These are phyloP conservation scores for Eumeta japonica DNA, from an alignment of 1,140 invertebrate species.

Conservation along the genomic window DNA sequence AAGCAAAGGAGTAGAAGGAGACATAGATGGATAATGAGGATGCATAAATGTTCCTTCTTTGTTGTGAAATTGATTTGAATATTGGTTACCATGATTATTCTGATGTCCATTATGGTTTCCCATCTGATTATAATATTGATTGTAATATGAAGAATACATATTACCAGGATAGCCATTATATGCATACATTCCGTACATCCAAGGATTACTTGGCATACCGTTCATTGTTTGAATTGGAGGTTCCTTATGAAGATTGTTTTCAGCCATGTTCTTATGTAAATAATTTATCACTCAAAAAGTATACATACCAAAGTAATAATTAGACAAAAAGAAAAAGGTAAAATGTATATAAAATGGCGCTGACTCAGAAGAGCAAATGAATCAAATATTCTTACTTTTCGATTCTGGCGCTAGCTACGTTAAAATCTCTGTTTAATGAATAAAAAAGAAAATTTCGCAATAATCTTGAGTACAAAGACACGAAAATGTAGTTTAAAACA, in stretches of 20 bases:
- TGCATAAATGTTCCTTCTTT: slow-evolving; percentile 29
- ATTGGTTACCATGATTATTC: slow-evolving; percentile 29
- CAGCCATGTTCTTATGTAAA: too few species aligned
- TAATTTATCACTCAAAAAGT: too few species aligned
- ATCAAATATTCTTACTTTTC: too few species aligned
- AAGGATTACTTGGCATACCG: slow-evolving; percentile 40
- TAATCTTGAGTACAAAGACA: too few species aligned
- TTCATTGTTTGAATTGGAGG: slow-evolving; percentile 49
- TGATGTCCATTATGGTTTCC: slow-evolving; percentile 29
- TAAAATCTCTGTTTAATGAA: too few species aligned
- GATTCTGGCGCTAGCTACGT: too few species aligned
- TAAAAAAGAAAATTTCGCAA: too few species aligned
- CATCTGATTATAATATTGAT: slow-evolving; percentile 48
- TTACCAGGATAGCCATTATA: slow-evolving; percentile 42
- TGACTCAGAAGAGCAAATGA: too few species aligned
- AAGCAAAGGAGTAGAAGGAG: slow-evolving; percentile 47
- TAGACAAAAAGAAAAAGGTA: too few species aligned
- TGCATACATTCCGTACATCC: slow-evolving; percentile 49
- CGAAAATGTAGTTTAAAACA: too few species aligned
- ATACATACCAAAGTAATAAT: too few species aligned
- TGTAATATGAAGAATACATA: slow-evolving; percentile 46
- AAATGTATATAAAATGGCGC: too few species aligned
- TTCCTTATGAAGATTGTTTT: slow-evolving; percentile 43
- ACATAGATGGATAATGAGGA: slow-evolving; percentile 39
- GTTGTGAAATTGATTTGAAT: slow-evolving; percentile 33